Percentiles rank a stretch among this genome's conserved stretches.
Conservation (phyloP, 2,797 vertebrate genomes). For the Rhyacichthys aspro region DNA sequence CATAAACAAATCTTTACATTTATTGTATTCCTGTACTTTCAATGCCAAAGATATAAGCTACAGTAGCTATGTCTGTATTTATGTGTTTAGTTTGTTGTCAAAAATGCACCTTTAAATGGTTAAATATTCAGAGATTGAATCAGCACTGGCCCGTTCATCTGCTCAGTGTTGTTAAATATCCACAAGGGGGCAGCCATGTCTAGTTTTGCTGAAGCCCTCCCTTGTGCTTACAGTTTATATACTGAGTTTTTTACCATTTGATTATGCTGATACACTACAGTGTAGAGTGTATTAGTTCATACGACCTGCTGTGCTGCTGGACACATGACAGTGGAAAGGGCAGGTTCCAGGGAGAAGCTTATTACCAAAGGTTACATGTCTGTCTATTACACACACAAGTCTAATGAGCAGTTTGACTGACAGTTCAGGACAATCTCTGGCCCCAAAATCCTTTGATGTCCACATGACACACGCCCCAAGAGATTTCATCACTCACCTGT, state of each 20-base stretch:
- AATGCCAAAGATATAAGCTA: no score
- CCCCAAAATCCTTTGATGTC: constrained; percentile 34
- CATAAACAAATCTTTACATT: not conserved
- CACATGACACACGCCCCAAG: not conserved
- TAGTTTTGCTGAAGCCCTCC: constrained; percentile 7
- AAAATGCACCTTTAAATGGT: not conserved
- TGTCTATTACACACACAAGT: constrained; percentile 16
- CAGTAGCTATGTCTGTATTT: no score
- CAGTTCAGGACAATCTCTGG: constrained; percentile 20
- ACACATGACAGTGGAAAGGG: constrained; percentile 43
- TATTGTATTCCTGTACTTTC: no score
- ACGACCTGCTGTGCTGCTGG: constrained; percentile 17
- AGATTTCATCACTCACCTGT: constrained; percentile 1
- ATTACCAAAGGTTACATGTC: constrained; percentile 60
- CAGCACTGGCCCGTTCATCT: not conserved
- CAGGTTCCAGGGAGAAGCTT: constrained; percentile 47
- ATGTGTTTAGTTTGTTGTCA: not conserved
- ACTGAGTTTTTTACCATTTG: not conserved
- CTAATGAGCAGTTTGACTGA: constrained; percentile 36
- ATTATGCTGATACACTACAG: constrained; percentile 5
- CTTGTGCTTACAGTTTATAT: not conserved
- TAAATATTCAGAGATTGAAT: not conserved
- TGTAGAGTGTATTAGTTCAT: constrained; percentile 33
- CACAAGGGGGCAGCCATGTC: constrained; percentile 66
- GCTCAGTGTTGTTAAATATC: constrained; percentile 25